Evolutionary conservation across 2,113 vertebrate genomes (phyloP), one percentile per base, ranked within the genome.

Genomic region (Carassius carassius): DNA sequence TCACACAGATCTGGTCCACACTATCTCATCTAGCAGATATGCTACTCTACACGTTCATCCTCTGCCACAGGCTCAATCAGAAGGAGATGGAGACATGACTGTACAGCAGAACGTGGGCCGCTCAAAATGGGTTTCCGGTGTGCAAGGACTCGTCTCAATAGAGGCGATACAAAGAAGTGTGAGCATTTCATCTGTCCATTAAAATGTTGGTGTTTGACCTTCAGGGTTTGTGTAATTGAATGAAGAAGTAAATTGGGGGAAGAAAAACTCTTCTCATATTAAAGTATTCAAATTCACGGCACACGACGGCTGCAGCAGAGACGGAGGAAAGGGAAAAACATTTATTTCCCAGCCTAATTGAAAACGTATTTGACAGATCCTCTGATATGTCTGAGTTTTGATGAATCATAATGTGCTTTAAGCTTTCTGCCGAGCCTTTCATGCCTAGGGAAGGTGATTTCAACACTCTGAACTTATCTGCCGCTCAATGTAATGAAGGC

Each of bases 151-250:
- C 19, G 2, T 77, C 75, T 78, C 49, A 58, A 41, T 29, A 69
- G 25, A 47, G 67, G 19, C 56, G 23, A 37, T 67, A 73, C 79
- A 78, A 86, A 74, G 21, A 80, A 23, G 16, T 32, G 44, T 25
- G 62, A 63, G 86, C 81, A 72, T 86, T 90, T 89, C 85, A 88
- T 90, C 89, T 78, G 88, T 62, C 87, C 90, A 90, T 90, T 90
- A 90, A 89, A 89, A 88, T 78, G 56, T 32, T 88, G 87, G 86
- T 89, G 89, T 90, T 87, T 89, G 85, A 93, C 88, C 90, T 91
- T 90, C 89, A 91, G 91, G 86, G 85, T 86, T 91, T 88, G 32
- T 73, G 86, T 91, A 89, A 92, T 90, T 83, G 76, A 90, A 87
- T 82, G 88, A 91, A 90, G 2, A 89, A 88, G 54, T 41, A 60